phyloP scores from a whole-genome alignment of 1,140 invertebrate genomes.

The Drosophila virilis region DNA sequence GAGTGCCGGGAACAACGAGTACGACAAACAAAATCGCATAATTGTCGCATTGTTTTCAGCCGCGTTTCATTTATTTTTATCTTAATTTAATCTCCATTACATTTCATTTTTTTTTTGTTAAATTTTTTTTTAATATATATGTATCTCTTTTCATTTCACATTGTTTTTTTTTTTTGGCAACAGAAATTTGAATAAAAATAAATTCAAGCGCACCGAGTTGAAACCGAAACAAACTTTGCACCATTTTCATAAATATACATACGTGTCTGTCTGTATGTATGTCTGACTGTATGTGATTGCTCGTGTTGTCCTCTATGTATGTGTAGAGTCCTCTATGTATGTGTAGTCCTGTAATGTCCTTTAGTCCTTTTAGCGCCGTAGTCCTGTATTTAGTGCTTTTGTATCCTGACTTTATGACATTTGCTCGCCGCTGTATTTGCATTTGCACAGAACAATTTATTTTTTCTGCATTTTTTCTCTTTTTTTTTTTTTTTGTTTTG shows the following conservation, averaged over 20 bases:
- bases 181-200: constrained; percentile 68
- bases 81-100: constrained; percentile 16
- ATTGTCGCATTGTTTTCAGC: constrained; percentile 57
- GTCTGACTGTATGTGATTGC: background rate
- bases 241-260: constrained; percentile 58
- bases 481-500: constrained; percentile 10
- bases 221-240: constrained; percentile 84
- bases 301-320: background rate
- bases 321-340: background rate
- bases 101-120: constrained; percentile 16
- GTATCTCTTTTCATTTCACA: constrained; percentile 15
- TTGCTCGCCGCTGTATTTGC: constrained; percentile 70
- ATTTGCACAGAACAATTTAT: constrained; percentile 56
- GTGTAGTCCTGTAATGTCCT: background rate
- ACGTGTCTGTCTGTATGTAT: background rate
- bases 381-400: constrained; percentile 61
- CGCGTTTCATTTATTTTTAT: constrained; percentile 35
- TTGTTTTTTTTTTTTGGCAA: constrained; percentile 43
- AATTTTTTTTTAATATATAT: background rate
- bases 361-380: constrained; percentile 19
- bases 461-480: background rate
- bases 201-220: constrained; percentile 84
- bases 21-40: constrained; percentile 47
- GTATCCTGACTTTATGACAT: constrained; percentile 77
- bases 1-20: background rate